Conservation (phyloP, 1,140 invertebrate genomes). For the Pemphigus obesinymphae region DNA sequence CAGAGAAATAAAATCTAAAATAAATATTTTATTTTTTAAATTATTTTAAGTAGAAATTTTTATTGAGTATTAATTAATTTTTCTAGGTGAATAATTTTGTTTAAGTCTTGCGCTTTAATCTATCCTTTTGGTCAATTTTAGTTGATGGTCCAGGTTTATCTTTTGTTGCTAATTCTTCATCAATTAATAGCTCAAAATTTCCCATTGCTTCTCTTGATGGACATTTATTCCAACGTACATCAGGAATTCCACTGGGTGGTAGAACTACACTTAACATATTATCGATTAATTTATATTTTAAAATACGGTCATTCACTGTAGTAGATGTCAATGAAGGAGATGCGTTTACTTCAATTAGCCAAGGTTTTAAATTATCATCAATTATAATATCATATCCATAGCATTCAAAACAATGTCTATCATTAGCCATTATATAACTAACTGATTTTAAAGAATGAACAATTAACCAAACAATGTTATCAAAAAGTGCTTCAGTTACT, state of each 20-base stretch:
- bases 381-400: conserved; percentile 85
- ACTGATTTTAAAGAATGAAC: conserved; percentile 78
- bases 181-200: conserved; percentile 84
- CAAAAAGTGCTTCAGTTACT: conserved; percentile 77
- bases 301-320: conserved; percentile 89
- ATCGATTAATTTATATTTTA: conserved; percentile 93
- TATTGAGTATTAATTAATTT: neutral
- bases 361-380: conserved; percentile 77
- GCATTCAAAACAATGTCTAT: conserved; percentile 77
- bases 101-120: conserved; percentile 16
- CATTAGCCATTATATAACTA: conserved; percentile 68
- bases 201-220: conserved; percentile 73
- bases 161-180: conserved; percentile 61
- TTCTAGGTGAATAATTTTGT: neutral
- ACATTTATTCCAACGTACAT: conserved; percentile 87
- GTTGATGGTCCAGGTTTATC: conserved; percentile 16
- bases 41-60: neutral
- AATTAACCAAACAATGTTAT: conserved; percentile 83
- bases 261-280: conserved; percentile 89
- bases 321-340: conserved; percentile 92
- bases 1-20: neutral
- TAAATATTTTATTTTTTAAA: neutral
- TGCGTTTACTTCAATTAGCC: conserved; percentile 86
- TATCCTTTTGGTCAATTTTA: conserved; percentile 34
- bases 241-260: conserved; percentile 81